A percentile compares a stretch with the other conserved stretches of the same genome.
Conservation (phyloP, 1,140 invertebrate genomes). For the Drosophila arawakana region DNA sequence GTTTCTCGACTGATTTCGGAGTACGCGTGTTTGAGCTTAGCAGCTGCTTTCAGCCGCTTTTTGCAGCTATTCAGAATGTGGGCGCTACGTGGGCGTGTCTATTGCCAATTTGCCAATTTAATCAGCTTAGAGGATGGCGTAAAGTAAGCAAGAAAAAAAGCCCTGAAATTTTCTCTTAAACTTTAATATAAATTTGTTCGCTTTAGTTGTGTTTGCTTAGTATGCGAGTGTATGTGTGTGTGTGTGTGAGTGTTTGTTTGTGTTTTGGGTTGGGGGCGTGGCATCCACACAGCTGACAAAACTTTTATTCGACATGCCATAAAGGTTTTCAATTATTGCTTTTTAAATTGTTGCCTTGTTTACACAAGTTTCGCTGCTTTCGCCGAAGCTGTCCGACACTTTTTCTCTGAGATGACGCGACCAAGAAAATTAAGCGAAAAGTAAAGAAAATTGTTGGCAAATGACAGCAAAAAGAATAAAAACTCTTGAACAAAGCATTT, state of each 20-base stretch:
- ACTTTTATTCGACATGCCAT: slow-evolving; percentile 52
- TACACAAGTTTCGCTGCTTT: slow-evolving; percentile 46
- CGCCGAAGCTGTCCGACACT: slow-evolving; percentile 26
- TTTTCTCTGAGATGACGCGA: slow-evolving; percentile 11
- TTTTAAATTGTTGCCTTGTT: slow-evolving; percentile 64
- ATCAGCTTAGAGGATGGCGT: slow-evolving; percentile 42
- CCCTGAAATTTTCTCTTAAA: slow-evolving; percentile 32
- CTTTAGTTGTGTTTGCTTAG: slow-evolving; percentile 3
- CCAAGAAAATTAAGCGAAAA: slow-evolving; percentile 7
- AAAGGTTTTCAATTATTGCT: slow-evolving; percentile 66
- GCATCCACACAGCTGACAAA: slow-evolving; percentile 51
- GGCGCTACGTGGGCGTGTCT: slow-evolving; percentile 36
- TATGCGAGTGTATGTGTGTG: not conserved
- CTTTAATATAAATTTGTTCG: slow-evolving; percentile 34
- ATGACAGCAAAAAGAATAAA: slow-evolving; percentile 29
- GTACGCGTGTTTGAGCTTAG: slow-evolving; percentile 60
- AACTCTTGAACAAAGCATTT: slow-evolving; percentile 52
- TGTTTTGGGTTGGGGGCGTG: slow-evolving; percentile 15
- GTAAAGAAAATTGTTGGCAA: slow-evolving; percentile 31
- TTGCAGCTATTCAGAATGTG: slow-evolving; percentile 9
- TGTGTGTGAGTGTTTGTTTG: not conserved
- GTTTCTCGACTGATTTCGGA: slow-evolving; percentile 38
- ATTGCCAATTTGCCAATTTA: slow-evolving; percentile 49
- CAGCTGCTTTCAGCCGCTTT: slow-evolving; percentile 42
- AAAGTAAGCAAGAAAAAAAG: slow-evolving; percentile 10